Base-by-base conservation (phyloP, 53 echinoderm and acorn worm species). In the Holothuria scabra region DNA sequence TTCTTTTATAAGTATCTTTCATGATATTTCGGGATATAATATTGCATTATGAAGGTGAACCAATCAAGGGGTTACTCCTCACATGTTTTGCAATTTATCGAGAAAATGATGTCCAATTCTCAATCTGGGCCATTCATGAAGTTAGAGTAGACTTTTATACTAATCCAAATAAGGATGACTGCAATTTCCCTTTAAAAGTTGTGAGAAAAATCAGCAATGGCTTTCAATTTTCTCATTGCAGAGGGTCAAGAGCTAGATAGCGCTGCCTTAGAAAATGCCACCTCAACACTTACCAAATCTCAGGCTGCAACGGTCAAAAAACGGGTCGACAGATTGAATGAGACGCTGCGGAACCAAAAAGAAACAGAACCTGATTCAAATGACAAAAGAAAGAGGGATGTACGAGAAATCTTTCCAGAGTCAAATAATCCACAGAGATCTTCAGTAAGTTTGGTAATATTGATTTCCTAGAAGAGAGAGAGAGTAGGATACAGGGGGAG, bases 301-400 rank as follows among this genome's bases (percentile, higher is more conserved):
- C 99, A 99, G 86, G 99, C 95, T 11, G 95, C 93, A 12, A 95
- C 95, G 2, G 99, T 99, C 60, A 90, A 89, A 88, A 95, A 93
- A 78, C 71, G 95, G 18, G 95, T 99, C 6, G 93, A 91, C 59
- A 93, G 85, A 44, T 89, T 99, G 34, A 99, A 95, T 35, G 99
- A 92, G 81, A 95, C 99, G 30, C 30, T 93, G 32, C 59, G 94
- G 38, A 89, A 86, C 74, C 92, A 94, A 65, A 82, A 87, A 78
- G 61, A 81, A 20, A 81, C 88, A n/a, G 76, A 87, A 65, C 83
- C 75, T 21, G 76, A 67, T 1, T 18, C 68, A 52, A 72, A 59
- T n/a, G 83, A 74, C 48, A 74, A 81, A 0, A 81, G 85, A 25
- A 87, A 87, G 25, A 90, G 83, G 8, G 95, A 99, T 59, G 99